These are phyloP conservation scores for Stictonetta naevosa DNA, from an alignment of 2,113 vertebrate genomes.

Conservation along the genomic window DNA sequence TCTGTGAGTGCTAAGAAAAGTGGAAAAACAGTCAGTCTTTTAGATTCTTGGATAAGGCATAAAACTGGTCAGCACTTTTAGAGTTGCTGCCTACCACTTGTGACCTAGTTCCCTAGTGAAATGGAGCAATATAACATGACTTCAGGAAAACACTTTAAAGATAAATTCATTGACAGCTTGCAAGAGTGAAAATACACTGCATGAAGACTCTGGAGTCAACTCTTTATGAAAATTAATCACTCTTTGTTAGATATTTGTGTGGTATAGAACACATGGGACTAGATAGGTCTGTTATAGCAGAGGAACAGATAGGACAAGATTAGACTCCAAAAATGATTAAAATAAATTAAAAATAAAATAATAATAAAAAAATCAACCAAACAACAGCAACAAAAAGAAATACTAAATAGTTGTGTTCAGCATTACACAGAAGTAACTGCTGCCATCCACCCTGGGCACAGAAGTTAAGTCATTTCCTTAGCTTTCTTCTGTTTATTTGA, in stretches of 20 bases:
- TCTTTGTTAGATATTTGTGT: not conserved
- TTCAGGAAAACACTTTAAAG: not conserved
- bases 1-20: not conserved
- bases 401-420: not conserved
- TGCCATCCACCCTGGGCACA: not conserved
- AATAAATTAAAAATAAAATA: not conserved
- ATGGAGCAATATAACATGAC: accelerated
- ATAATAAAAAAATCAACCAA: not conserved
- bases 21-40: not conserved
- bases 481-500: not conserved
- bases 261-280: not conserved
- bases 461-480: not conserved
- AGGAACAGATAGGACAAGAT: not conserved
- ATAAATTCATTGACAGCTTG: not conserved
- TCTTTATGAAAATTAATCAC: not conserved
- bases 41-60: not conserved
- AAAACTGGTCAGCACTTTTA: not conserved
- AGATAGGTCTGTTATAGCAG: not conserved
- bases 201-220: not conserved
- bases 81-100: not conserved
- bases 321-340: not conserved
- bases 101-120: not conserved
- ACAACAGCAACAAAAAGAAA: not conserved
- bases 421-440: not conserved
- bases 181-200: not conserved